A percentile compares a stretch with the other conserved stretches of the same genome.
These are phyloP conservation scores for Butorides virescens DNA, from an alignment of 2,113 vertebrate genomes.

Conservation along the genomic window DNA sequence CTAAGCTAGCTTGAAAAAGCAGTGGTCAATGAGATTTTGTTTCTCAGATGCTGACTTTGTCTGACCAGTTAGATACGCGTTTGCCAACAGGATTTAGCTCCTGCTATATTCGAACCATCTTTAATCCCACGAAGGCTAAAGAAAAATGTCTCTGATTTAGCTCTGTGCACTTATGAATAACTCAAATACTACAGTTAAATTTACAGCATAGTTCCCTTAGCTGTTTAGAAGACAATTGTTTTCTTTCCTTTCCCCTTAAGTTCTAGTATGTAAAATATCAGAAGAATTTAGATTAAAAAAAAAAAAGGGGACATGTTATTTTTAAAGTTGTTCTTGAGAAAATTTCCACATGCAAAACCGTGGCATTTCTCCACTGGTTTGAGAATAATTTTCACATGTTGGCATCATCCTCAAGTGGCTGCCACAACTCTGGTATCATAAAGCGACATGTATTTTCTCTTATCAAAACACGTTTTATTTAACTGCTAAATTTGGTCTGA, in stretches of 20 bases:
- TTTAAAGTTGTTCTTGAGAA: slow-evolving; percentile 58
- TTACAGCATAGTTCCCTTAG: slow-evolving; percentile 46
- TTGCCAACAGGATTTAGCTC: slow-evolving; percentile 41
- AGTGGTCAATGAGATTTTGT: background rate
- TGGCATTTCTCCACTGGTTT: slow-evolving; percentile 35
- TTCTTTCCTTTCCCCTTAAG: slow-evolving; percentile 51
- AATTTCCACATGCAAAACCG: slow-evolving; percentile 45
- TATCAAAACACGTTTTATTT: slow-evolving; percentile 69
- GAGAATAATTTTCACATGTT: slow-evolving; percentile 47
- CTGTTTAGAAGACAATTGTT: slow-evolving; percentile 57
- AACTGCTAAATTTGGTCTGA: slow-evolving; percentile 60
- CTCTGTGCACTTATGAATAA: slow-evolving; percentile 52
- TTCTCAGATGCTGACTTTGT: background rate
- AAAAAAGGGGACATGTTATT: background rate
- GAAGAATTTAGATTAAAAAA: slow-evolving; percentile 61
- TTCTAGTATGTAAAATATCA: slow-evolving; percentile 57
- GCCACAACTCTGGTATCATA: slow-evolving; percentile 26
- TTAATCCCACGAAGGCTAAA: slow-evolving; percentile 51
- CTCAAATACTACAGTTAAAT: slow-evolving; percentile 63
- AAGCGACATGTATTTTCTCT: slow-evolving; percentile 49
- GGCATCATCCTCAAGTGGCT: slow-evolving; percentile 24
- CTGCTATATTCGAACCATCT: slow-evolving; percentile 55
- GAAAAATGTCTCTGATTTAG: slow-evolving; percentile 54
- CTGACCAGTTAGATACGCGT: background rate
- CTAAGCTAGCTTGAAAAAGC: background rate